A percentile compares a stretch with the other conserved stretches of the same genome.
Evolutionary conservation across 2,797 vertebrate species (phyloP).

Genomic region (Typhlichthys subterraneus): DNA sequence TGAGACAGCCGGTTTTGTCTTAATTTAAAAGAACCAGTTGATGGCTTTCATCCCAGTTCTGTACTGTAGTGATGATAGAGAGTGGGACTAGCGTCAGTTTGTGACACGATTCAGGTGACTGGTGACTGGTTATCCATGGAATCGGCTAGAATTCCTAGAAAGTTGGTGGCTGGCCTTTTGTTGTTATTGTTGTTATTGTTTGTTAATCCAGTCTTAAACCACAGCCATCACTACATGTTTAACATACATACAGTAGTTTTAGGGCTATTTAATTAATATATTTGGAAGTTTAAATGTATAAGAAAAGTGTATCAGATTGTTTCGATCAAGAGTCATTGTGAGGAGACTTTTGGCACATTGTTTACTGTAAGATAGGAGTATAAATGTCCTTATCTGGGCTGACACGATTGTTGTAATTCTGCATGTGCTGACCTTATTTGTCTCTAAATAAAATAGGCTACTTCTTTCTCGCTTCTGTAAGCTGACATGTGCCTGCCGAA

Average conservation of each 20-base stretch:
- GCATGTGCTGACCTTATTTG: constrained; percentile 18
- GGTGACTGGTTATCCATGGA: constrained; percentile 1
- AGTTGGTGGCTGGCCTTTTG: not conserved
- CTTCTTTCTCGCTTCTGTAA: constrained; percentile 27
- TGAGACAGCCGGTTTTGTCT: constrained; percentile 4
- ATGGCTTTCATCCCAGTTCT: not conserved
- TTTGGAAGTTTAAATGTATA: not conserved
- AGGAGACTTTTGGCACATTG: not conserved
- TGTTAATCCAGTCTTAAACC: constrained; percentile 1
- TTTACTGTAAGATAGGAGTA: not conserved
- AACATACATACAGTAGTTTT: not conserved
- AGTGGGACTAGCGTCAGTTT: not conserved
- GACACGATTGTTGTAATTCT: not conserved
- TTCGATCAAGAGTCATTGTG: not conserved
- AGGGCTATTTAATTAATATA: not conserved
- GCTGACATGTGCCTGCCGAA: constrained; percentile 5
- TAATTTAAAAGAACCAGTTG: not conserved
- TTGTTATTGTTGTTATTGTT: not conserved
- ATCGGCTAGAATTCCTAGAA: not conserved
- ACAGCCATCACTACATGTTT: not conserved
- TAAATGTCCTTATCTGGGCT: not conserved
- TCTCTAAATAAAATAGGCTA: not conserved
- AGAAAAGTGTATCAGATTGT: too few relatives aligned
- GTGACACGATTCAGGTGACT: not conserved
- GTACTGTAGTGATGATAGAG: constrained; percentile 5